Base-by-base conservation (phyloP, 2,888 invertebrate species). In the Lathronympha strigana region DNA sequence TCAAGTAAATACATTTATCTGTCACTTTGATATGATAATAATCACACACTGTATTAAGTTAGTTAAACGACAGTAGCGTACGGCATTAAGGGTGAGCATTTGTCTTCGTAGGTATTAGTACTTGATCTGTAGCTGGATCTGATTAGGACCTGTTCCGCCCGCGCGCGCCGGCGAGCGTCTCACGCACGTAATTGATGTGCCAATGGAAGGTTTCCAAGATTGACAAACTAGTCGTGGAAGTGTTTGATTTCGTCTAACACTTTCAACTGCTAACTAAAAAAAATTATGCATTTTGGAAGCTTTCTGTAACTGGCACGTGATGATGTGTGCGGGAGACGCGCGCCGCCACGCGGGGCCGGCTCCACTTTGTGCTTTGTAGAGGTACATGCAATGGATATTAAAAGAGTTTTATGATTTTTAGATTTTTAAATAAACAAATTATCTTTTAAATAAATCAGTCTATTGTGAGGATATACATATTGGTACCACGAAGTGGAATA, bases 281-380 rank as follows among this genome's bases (percentile, higher is more conserved):
- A n/a, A n/a, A n/a, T n/a, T n/a, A n/a, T n/a, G n/a, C n/a, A n/a
- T n/a, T 36, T 13, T 36, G 36, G 36, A 15, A n/a, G 5, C n/a
- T 36, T 36, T 4, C 36, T 5, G 36, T 5, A 5, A 36, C n/a
- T n/a, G 2, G n/a, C 4, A 36, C 36, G 8, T 4, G 2, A 9
- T 1, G 43, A 21, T 11, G 4, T 3, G 17, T 9, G 11, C 8
- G 5, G 33, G 33, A 13, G 13, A 17, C 8, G 1, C 17, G 58
- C 36, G 40, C 9, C 38, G 28, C 19, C 15, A 13, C 15, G 13
- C 40, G 33, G 1, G 17, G 36, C 49, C 31, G 1, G 43, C 38
- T 45, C n/a, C 45, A 23, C 9, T 51, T 23, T 71, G 71, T 67
- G 83, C 84, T 83, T 83, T 70, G 78, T 84, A 84, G 84, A 72